These are phyloP conservation scores for Arrhamphus sclerolepis DNA, from an alignment of 2,797 vertebrate genomes.

Conservation along the genomic window DNA sequence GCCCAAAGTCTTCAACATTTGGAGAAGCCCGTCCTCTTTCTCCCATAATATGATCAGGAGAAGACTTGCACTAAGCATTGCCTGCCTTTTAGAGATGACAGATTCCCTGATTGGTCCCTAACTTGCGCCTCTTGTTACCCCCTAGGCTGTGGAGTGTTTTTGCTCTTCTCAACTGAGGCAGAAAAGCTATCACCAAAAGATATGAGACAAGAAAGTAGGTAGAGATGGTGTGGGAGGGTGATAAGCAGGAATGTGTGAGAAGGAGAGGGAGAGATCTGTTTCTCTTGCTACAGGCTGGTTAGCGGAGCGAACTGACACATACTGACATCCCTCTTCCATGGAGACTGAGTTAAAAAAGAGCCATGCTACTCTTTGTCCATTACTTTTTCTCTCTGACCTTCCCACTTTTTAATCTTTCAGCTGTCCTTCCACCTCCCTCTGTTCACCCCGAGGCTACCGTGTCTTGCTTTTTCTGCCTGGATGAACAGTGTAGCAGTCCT, in stretches of 20 bases:
- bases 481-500: constrained; percentile 59
- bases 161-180: constrained; percentile 67
- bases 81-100: constrained; percentile 60
- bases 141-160: constrained; percentile 65
- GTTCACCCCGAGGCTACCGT: constrained; percentile 59
- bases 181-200: constrained; percentile 72
- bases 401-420: constrained; percentile 40
- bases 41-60: constrained; percentile 58
- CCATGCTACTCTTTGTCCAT: constrained; percentile 60
- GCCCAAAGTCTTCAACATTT: constrained; percentile 52
- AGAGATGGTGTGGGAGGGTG: constrained; percentile 62
- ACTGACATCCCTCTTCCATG: constrained; percentile 78
- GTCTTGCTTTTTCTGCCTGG: constrained; percentile 76
- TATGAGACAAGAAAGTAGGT: constrained; percentile 57
- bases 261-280: constrained; percentile 66
- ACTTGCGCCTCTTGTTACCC: constrained; percentile 60
- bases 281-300: constrained; percentile 74
- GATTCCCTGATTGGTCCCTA: constrained; percentile 65
- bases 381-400: constrained; percentile 42
- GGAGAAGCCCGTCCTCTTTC: constrained; percentile 45
- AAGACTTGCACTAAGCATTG: constrained; percentile 50
- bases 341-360: constrained; percentile 68
- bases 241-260: constrained; percentile 50
- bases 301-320: constrained; percentile 75
- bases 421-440: constrained; percentile 27